Base-by-base conservation (phyloP, 1,140 invertebrate species). In the Heliconius eleuchia region DNA sequence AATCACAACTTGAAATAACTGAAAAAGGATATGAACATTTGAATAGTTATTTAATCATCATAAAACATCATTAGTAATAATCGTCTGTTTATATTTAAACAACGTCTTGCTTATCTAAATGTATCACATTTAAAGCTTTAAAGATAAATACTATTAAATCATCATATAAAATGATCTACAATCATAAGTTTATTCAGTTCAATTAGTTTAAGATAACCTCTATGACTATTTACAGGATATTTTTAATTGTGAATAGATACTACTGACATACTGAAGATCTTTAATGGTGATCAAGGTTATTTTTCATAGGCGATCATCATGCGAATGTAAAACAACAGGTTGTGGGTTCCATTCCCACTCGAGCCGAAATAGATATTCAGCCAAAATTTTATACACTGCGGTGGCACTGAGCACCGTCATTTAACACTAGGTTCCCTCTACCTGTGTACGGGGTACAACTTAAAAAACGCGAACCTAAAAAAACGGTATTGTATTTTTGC, bases 151-250 rank as follows among this genome's bases (percentile, higher is more conserved):
- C 3, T 16, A 27, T n/a, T 30, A 60, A 23, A 27, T 30, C 60
- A 30, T 66, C 11, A 5, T 66, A 66, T 30, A 66, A 66, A 66
- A 66, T 66, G 27, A 66, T 66, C 9, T 23, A 66, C 11, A 34
- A 74, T 30, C 46, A 16, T 18, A 9, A 74, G 46, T 52, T 74
- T 74, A 74, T 74, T 18, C 50, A 55, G 46, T 50, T 55, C 7
- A 50, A 46, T 74, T 74, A 55, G 3, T 46, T 74, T 6, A 55
- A 74, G 27, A 74, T 74, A 55, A 74, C 73, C 73, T 74, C 18
- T 55, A 11, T 27, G 23, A 66, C 27, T 66, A 66, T 9, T 66
- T 3, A 66, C 11, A 30, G 60, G 23, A 66, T 13, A 66, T n/a
- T 52, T 52, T 11, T 66, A 0, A 66, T 27, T 16, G 11, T 27